phyloP scores from a whole-genome alignment of 1,140 invertebrate species.

The Panulirus ornatus region DNA sequence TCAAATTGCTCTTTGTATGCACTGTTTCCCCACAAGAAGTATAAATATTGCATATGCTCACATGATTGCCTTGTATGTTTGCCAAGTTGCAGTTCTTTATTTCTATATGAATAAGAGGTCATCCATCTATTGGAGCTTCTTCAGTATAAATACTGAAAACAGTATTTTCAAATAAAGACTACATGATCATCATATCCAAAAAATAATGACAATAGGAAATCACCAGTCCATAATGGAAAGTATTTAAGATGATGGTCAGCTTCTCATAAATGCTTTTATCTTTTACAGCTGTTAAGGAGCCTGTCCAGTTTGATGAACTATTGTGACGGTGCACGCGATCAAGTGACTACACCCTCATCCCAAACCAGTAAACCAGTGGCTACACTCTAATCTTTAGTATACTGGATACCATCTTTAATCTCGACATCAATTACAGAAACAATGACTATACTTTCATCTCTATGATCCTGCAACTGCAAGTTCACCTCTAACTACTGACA shows the following conservation, averaged over 20 bases:
- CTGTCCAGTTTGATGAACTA: conserved; percentile 74
- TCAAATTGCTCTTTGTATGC: no score
- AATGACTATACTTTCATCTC: conserved; percentile 5
- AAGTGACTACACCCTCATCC: conserved; percentile 70
- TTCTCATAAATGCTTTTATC: not conserved
- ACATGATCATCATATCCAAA: no score
- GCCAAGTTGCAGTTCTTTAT: no score
- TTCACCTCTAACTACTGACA: not conserved
- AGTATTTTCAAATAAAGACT: no score
- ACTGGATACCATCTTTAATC: not conserved
- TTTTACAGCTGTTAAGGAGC: conserved; percentile 70
- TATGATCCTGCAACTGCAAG: conserved; percentile 21
- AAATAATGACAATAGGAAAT: no score
- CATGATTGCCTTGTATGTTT: no score
- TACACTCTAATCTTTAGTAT: not conserved
- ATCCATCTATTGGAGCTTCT: no score
- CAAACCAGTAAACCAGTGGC: conserved; percentile 63
- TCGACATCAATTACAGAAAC: not conserved
- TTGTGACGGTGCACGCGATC: conserved; percentile 75
- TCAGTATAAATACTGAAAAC: no score
- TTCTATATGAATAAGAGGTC: no score
- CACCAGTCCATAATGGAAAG: no score
- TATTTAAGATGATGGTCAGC: not conserved
- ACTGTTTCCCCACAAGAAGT: no score
- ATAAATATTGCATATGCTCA: no score